A percentile compares a stretch with the other conserved stretches of the same genome.
Conservation (phyloP, 2,113 vertebrate species). For the Meriones unguiculatus region DNA sequence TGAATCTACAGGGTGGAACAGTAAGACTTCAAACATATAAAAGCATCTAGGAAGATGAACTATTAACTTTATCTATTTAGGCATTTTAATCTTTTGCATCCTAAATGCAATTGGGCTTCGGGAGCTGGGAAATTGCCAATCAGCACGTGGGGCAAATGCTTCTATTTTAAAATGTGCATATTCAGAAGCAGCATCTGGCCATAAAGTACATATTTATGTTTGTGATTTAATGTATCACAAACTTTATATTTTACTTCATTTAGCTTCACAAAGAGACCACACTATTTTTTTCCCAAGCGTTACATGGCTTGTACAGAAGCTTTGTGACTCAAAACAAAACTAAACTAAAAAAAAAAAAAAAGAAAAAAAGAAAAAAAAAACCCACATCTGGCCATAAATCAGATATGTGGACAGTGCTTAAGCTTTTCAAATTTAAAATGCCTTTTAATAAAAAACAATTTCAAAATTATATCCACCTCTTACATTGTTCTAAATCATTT, state of each 20-base stretch:
- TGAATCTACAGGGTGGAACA: conserved; percentile 69
- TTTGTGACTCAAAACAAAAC: conserved; percentile 78
- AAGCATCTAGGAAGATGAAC: conserved; percentile 86
- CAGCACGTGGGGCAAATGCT: conserved; percentile 86
- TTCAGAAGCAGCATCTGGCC: conserved; percentile 86
- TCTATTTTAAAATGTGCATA: conserved; percentile 84
- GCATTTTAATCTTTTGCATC: conserved; percentile 88
- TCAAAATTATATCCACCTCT: conserved; percentile 75
- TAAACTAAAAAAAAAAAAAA: conserved; percentile 52
- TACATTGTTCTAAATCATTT: conserved; percentile 72
- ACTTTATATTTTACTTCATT: conserved; percentile 87
- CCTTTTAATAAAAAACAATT: conserved; percentile 78
- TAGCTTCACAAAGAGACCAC: conserved; percentile 82
- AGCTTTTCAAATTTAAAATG: conserved; percentile 80
- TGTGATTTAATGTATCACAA: conserved; percentile 88
- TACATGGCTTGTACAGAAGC: conserved; percentile 80
- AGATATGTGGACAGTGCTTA: conserved; percentile 72
- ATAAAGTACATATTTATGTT: conserved; percentile 89
- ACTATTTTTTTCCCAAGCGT: conserved; percentile 81
- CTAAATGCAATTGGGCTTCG: conserved; percentile 86
- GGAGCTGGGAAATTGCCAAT: conserved; percentile 88
- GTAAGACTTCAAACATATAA: conserved; percentile 82
- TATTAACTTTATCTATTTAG: conserved; percentile 87
- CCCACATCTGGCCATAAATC: conserved; percentile 79
- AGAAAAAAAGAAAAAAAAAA: conserved; percentile 76